Base-by-base conservation (phyloP, 2,797 vertebrate genomes). In the Neosilurus hyrtlii region DNA sequence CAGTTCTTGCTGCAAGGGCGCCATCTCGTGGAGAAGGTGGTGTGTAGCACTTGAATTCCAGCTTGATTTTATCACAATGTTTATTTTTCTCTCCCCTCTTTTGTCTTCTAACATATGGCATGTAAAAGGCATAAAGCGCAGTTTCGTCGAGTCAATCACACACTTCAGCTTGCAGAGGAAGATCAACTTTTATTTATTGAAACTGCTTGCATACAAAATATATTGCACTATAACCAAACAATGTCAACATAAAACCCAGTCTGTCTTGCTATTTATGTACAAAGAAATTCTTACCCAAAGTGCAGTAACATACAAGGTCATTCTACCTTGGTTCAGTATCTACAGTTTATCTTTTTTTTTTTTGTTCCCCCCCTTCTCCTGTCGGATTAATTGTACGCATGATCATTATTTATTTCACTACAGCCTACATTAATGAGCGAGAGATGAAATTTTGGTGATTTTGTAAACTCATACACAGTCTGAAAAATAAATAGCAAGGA, bases 121-220 rank as follows among this genome's bases (percentile, higher is more conserved):
- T 61, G 71, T 82, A 80, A 86, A 83, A 76, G n/a, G 26, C 2
- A 1, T 74, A 61, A 51, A 83, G 49, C 57, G 65, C 72, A 63
- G 43, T 35, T 52, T 9, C 2, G 11, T 26, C 30, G 66, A 79
- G 63, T 80, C 20, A 56, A 77, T 62, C 8, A 15, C 73, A n/a
- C 63, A 75, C 61, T 83, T 73, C 8, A 63, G 70, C 59, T 93
- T 94, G 95, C 93, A 94, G 96, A 96, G 96, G 95, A 98, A 97
- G 96, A 97, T 97, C 95, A 93, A 97, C 95, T 95, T 97, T 97
- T 98, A 93, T 95, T 95, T 94, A 98, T 98, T 97, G 95, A 98
- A 98, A 99, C 97, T 96, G 96, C 96, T 98, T 97, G 96, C 97
- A 98, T 99, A 98, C 96, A 98, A 98, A 99, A 99, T 98, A 98